Evolutionary conservation across 2,888 invertebrate genomes (phyloP).

Genomic region (Agonopterix heracliana): DNA sequence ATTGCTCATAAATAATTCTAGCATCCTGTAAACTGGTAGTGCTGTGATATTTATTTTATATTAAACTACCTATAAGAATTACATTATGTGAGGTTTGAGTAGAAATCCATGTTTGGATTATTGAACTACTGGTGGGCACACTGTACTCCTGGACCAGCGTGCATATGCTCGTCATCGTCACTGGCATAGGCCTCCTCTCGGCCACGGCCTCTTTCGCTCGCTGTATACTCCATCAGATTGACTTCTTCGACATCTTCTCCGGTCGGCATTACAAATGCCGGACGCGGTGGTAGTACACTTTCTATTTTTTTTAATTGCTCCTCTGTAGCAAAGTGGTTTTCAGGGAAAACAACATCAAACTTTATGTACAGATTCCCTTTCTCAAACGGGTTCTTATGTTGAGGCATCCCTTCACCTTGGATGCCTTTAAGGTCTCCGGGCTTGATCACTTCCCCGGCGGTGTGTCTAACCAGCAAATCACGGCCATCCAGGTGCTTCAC

Average conservation of each 20-base stretch:
- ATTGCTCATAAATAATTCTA: constrained; percentile 23
- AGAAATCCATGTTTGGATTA: constrained; percentile 45
- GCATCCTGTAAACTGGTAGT: constrained; percentile 29
- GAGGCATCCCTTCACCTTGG: constrained; percentile 93
- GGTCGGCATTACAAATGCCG: constrained; percentile 81
- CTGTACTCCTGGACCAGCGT: constrained; percentile 80
- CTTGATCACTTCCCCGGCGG: constrained; percentile 88
- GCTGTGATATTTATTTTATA: constrained; percentile 42
- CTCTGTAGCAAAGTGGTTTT: constrained; percentile 84
- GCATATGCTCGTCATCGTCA: constrained; percentile 77
- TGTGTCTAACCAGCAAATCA: constrained; percentile 84
- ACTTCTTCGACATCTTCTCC: constrained; percentile 93
- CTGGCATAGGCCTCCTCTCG: constrained; percentile 84
- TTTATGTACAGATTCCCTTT: constrained; percentile 91
- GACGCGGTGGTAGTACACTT: constrained; percentile 82
- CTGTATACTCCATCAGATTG: constrained; percentile 84
- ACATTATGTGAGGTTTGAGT: constrained; percentile 62
- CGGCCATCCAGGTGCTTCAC: constrained; percentile 94
- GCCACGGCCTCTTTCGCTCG: constrained; percentile 70
- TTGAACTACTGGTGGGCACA: constrained; percentile 87
- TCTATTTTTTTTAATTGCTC: constrained; percentile 82
- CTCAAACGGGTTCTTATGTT: constrained; percentile 87
- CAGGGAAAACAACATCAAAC: constrained; percentile 91
- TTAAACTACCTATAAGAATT: constrained; percentile 61
- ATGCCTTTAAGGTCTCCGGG: constrained; percentile 88